Evolutionary conservation across 2,797 vertebrate species (phyloP).

Genomic region (Neostethus bicornis): DNA sequence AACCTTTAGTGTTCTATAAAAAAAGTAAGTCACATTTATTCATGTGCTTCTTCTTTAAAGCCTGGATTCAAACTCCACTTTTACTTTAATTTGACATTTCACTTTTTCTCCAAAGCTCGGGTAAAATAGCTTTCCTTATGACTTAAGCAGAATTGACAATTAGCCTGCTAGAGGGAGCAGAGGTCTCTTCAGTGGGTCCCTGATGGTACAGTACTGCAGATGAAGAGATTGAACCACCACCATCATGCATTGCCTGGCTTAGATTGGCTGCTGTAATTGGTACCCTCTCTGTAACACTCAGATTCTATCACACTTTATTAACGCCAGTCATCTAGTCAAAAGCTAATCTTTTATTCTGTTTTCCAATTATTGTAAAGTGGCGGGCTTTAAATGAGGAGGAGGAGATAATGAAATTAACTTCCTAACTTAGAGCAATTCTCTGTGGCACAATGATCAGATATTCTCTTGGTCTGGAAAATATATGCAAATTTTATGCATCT

Average conservation of each 20-base stretch:
- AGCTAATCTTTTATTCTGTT: slow-evolving; percentile 90
- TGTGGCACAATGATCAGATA: slow-evolving; percentile 91
- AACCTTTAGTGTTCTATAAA: slow-evolving; percentile 35
- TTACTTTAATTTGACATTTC: slow-evolving; percentile 53
- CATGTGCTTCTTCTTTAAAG: slow-evolving; percentile 40
- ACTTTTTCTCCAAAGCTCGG: slow-evolving; percentile 52
- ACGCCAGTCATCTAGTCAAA: slow-evolving; percentile 80
- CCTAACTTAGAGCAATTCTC: slow-evolving; percentile 95
- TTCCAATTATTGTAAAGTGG: slow-evolving; percentile 90
- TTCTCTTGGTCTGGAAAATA: slow-evolving; percentile 91
- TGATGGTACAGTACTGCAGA: slow-evolving; percentile 64
- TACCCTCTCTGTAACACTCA: slow-evolving; percentile 76
- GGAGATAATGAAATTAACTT: slow-evolving; percentile 96
- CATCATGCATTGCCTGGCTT: slow-evolving; percentile 64
- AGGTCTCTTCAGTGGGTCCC: slow-evolving; percentile 74
- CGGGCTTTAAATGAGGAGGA: slow-evolving; percentile 87
- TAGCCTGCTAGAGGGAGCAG: slow-evolving; percentile 72
- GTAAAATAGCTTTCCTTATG: slow-evolving; percentile 68
- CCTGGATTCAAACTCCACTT: slow-evolving; percentile 43
- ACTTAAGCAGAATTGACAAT: slow-evolving; percentile 75
- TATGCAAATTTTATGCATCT: slow-evolving; percentile 98
- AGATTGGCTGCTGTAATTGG: slow-evolving; percentile 78
- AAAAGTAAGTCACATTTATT: slow-evolving; percentile 25
- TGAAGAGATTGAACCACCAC: slow-evolving; percentile 73
- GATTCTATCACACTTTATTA: slow-evolving; percentile 86